phyloP scores from a whole-genome alignment of 2,113 vertebrate species.

The Megaceryle maxima region DNA sequence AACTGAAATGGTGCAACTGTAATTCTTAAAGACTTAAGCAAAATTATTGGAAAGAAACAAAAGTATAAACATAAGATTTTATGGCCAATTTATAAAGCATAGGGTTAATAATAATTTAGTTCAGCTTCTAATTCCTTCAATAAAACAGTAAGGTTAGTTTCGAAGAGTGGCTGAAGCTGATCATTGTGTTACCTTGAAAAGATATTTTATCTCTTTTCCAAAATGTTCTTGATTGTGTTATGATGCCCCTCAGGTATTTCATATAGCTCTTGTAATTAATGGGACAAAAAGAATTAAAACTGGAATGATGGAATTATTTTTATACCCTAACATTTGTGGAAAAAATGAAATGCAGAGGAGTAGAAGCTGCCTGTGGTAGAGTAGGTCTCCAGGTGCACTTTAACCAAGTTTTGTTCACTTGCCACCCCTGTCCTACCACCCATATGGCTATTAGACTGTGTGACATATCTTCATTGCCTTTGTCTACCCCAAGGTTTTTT shows the following conservation, averaged over 20 bases:
- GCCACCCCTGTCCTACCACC: not conserved
- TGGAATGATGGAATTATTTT: not conserved
- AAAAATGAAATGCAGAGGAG: not conserved
- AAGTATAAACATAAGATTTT: not conserved
- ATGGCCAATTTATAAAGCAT: not conserved
- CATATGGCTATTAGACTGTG: fast-evolving
- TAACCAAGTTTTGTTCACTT: not conserved
- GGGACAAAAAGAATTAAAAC: not conserved
- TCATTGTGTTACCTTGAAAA: not conserved
- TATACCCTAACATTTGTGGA: not conserved
- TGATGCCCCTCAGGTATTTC: not conserved
- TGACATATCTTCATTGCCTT: not conserved
- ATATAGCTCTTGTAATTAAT: not conserved
- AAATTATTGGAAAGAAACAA: not conserved
- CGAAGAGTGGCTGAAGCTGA: not conserved
- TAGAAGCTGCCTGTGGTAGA: not conserved
- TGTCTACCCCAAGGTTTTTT: not conserved
- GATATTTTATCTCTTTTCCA: not conserved
- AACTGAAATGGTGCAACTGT: not conserved
- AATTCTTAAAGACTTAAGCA: not conserved
- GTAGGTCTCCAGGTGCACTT: not conserved
- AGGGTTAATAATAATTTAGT: not conserved
- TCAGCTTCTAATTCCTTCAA: not conserved
- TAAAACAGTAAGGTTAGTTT: not conserved
- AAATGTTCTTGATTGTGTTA: not conserved